phyloP scores from a whole-genome alignment of 2,888 invertebrate genomes.

The Apamea crenata region DNA sequence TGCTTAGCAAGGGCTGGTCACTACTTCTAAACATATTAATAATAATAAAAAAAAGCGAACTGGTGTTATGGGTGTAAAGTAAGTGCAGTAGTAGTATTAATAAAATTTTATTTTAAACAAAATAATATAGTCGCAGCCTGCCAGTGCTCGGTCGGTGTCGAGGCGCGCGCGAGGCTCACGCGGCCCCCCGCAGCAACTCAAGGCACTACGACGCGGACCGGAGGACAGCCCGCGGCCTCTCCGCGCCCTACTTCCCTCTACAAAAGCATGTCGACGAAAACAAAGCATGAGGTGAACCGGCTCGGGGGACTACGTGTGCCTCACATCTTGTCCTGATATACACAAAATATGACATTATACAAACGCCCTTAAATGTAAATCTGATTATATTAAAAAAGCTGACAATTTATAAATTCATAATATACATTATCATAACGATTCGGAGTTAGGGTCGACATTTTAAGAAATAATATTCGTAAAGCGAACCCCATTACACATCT shows the following conservation, averaged over 20 bases:
- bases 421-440: conserved; percentile 84
- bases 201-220: conserved; percentile 66
- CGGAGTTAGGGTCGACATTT: conserved; percentile 61
- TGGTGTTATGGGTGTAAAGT: conserved; percentile 34
- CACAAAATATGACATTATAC: conserved; percentile 86
- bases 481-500: conserved; percentile 77
- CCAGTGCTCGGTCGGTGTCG: conserved; percentile 75
- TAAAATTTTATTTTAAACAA: conserved; percentile 89
- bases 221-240: conserved; percentile 42
- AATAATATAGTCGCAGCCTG: conserved; percentile 86
- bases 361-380: conserved; percentile 81
- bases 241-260: conserved; percentile 57
- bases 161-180: conserved; percentile 70
- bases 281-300: conserved; percentile 67
- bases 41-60: background rate
- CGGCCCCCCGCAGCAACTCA: conserved; percentile 64
- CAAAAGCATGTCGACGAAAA: conserved; percentile 71
- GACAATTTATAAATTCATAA: conserved; percentile 87
- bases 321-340: conserved; percentile 81
- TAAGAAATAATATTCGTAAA: conserved; percentile 70
- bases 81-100: conserved; percentile 73
- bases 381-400: conserved; percentile 88
- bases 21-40: background rate
- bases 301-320: conserved; percentile 76
- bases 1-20: background rate